phyloP scores from a whole-genome alignment of 2,888 invertebrate genomes.

The Cynaeus angustus region DNA sequence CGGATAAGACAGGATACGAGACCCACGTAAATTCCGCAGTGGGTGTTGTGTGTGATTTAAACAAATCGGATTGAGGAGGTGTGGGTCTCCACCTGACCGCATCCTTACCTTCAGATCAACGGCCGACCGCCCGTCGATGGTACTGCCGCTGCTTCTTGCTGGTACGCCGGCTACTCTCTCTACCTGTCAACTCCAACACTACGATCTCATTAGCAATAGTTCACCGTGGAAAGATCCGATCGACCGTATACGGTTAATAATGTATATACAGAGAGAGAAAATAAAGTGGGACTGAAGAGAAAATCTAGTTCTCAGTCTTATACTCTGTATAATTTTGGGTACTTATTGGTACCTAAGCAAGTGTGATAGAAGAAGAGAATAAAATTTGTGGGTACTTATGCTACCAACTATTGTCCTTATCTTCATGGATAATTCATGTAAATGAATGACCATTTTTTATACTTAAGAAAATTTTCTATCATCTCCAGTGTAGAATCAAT shows the following conservation, averaged over 20 bases:
- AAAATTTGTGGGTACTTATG: too few species aligned
- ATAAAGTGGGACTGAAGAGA: background rate
- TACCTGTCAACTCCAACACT: constrained; percentile 47
- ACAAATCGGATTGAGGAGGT: constrained; percentile 60
- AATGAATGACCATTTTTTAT: background rate
- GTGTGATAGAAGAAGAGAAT: too few species aligned
- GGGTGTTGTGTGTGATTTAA: constrained; percentile 61
- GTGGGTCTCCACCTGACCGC: constrained; percentile 62
- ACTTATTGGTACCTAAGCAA: too few species aligned
- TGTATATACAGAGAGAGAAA: background rate
- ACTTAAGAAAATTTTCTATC: background rate
- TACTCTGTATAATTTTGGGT: too few species aligned
- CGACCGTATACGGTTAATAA: background rate
- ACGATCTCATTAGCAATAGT: constrained; percentile 51
- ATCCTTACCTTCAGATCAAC: constrained; percentile 58
- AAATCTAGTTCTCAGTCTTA: too few species aligned
- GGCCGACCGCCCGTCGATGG: constrained; percentile 54
- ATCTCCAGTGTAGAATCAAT: constrained; percentile 8
- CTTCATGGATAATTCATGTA: background rate
- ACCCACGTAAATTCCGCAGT: constrained; percentile 61
- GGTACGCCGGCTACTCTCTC: constrained; percentile 41
- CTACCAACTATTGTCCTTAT: too few species aligned
- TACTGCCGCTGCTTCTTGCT: constrained; percentile 32
- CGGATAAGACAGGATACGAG: constrained; percentile 57
- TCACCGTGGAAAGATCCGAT: constrained; percentile 35